phyloP scores from a whole-genome alignment of 2,113 vertebrate species.

The Urocynchramus pylzowi region DNA sequence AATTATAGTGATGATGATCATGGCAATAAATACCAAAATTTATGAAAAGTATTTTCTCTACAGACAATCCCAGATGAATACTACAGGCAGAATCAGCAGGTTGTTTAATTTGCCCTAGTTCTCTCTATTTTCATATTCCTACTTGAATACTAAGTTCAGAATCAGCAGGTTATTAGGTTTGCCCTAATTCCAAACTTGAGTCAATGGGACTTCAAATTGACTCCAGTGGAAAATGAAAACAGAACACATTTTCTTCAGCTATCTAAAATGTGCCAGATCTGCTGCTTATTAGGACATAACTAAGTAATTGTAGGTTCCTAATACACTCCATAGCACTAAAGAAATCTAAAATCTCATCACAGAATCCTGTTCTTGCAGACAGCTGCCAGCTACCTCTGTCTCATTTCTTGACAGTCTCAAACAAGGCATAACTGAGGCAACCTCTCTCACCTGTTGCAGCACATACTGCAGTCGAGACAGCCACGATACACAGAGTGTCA shows the following conservation, averaged over 20 bases:
- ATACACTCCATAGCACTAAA: neutral
- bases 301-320: neutral
- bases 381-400: neutral
- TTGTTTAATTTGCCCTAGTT: conserved; percentile 32
- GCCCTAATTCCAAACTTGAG: conserved; percentile 10
- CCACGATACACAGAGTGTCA: neutral
- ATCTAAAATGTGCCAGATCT: neutral
- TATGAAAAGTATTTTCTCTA: neutral
- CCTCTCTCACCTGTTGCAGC: neutral
- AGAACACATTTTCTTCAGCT: neutral
- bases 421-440: neutral
- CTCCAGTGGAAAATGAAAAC: neutral
- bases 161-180: conserved; percentile 43
- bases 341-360: neutral
- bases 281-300: neutral
- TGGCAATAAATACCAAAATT: neutral
- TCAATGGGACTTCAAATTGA: neutral
- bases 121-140: conserved; percentile 9
- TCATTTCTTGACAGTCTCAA: neutral
- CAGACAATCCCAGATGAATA: neutral
- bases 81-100: conserved; percentile 7
- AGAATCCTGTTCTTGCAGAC: neutral
- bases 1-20: neutral
- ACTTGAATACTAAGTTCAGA: conserved; percentile 7
- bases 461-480: neutral